Percentiles rank a stretch among this genome's conserved stretches.
Evolutionary conservation across 64 coral and sea anemone species (phyloP).

Genomic region (Dendronephthya gigantea): DNA sequence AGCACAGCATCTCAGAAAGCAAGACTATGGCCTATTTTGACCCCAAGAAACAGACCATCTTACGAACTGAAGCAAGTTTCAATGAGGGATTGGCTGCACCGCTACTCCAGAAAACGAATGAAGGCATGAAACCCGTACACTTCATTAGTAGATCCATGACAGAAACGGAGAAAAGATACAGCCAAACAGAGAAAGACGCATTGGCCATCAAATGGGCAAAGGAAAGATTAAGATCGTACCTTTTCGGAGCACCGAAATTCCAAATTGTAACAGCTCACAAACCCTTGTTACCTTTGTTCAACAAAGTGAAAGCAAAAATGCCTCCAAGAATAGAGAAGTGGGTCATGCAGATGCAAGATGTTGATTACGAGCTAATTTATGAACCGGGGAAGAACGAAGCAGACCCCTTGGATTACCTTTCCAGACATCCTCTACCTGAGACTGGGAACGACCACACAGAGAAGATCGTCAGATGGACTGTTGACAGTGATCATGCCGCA

Average conservation of each 20-base stretch:
- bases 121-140: slow-evolving; percentile 45
- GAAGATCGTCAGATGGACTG: slow-evolving; percentile 14
- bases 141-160: slow-evolving; percentile 56
- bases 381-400: background rate
- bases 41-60: slow-evolving; percentile 26
- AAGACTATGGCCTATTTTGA: slow-evolving; percentile 36
- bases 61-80: slow-evolving; percentile 49
- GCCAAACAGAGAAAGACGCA: slow-evolving; percentile 48
- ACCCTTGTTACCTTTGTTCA: slow-evolving; percentile 1
- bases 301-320: background rate
- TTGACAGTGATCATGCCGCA: background rate
- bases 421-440: slow-evolving; percentile 43
- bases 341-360: slow-evolving; percentile 4
- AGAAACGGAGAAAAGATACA: slow-evolving; percentile 53
- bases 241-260: slow-evolving; percentile 58
- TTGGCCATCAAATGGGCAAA: slow-evolving; percentile 51
- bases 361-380: background rate
- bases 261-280: slow-evolving; percentile 49
- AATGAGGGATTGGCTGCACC: slow-evolving; percentile 44
- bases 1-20: slow-evolving; percentile 25
- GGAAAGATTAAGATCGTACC: slow-evolving; percentile 36
- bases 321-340: slow-evolving; percentile 11
- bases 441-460: slow-evolving; percentile 5
- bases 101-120: slow-evolving; percentile 32
- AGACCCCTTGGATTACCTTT: slow-evolving; percentile 27